These are phyloP conservation scores for Cygnus olor DNA, from an alignment of 2,797 vertebrate genomes.

Conservation along the genomic window DNA sequence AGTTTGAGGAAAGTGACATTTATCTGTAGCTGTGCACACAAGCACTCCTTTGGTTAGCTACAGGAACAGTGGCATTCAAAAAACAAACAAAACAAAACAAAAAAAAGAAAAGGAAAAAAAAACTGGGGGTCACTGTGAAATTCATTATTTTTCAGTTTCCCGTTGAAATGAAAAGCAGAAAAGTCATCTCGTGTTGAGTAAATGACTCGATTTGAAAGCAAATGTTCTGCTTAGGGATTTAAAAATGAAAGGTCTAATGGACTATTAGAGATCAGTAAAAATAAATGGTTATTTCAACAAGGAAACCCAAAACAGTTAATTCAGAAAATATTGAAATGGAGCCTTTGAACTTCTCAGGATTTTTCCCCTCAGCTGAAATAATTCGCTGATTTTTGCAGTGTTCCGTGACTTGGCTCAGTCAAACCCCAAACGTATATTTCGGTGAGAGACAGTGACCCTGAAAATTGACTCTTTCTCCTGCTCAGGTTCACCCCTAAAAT, in stretches of 20 bases:
- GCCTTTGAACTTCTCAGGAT: not conserved
- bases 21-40: not conserved
- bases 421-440: not conserved
- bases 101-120: not conserved
- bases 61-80: not conserved
- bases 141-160: constrained; percentile 20
- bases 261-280: constrained; percentile 53
- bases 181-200: constrained; percentile 34
- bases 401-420: not conserved
- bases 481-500: not conserved
- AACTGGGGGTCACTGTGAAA: constrained; percentile 18
- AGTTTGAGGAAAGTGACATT: not conserved
- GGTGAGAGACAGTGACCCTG: not conserved
- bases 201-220: constrained; percentile 42
- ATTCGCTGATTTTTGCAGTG: not conserved
- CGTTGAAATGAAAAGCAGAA: constrained; percentile 46
- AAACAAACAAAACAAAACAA: too few relatives aligned
- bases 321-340: constrained; percentile 33
- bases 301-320: constrained; percentile 18
- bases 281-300: constrained; percentile 47
- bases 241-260: not conserved
- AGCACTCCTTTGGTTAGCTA: not conserved
- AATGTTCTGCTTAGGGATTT: constrained; percentile 24
- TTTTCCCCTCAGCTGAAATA: not conserved
- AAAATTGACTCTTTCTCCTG: not conserved